Percentiles rank a stretch among this genome's conserved stretches.
Conservation (phyloP, 1,140 invertebrate species). For the Pseudomyrmex flavicornis region DNA sequence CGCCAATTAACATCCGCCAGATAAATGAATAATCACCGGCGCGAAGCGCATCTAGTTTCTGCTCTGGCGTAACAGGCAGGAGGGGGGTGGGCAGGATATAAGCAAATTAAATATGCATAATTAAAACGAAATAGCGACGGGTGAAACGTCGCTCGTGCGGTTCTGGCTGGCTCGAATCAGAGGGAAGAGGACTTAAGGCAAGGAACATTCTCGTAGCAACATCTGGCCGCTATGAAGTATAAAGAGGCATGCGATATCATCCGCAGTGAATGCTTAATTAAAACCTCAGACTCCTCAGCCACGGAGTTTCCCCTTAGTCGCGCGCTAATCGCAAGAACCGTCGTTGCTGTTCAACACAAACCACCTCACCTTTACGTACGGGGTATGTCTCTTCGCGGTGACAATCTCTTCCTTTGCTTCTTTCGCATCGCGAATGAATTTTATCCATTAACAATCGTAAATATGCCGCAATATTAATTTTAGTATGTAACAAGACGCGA, state of each 20-base stretch:
- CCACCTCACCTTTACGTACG: slow-evolving; percentile 52
- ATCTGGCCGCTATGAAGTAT: slow-evolving; percentile 85
- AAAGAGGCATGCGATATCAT: slow-evolving; percentile 85
- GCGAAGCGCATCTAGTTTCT: slow-evolving; percentile 27
- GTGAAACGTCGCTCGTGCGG: slow-evolving; percentile 70
- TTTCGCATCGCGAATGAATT: slow-evolving; percentile 28
- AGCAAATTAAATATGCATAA: slow-evolving; percentile 85
- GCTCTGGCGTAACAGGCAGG: slow-evolving; percentile 47
- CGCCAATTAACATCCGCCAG: slow-evolving; percentile 8
- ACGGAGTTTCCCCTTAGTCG: slow-evolving; percentile 73
- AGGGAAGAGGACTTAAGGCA: slow-evolving; percentile 69
- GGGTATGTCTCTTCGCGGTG: slow-evolving; percentile 13
- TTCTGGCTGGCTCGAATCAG: slow-evolving; percentile 48
- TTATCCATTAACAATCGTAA: neutral
- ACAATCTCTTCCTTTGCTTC: slow-evolving; percentile 26
- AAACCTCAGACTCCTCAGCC: slow-evolving; percentile 83
- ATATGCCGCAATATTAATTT: too few relatives aligned
- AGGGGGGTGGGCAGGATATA: slow-evolving; percentile 70
- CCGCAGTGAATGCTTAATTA: slow-evolving; percentile 85
- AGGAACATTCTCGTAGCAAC: slow-evolving; percentile 79
- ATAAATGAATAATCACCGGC: slow-evolving; percentile 22
- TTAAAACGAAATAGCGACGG: slow-evolving; percentile 78
- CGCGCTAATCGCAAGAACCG: slow-evolving; percentile 81
- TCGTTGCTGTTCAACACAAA: slow-evolving; percentile 76
- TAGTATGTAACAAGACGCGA: too few relatives aligned